Base-by-base conservation (phyloP, 2,888 invertebrate species). In the Ptilodon capucinus region DNA sequence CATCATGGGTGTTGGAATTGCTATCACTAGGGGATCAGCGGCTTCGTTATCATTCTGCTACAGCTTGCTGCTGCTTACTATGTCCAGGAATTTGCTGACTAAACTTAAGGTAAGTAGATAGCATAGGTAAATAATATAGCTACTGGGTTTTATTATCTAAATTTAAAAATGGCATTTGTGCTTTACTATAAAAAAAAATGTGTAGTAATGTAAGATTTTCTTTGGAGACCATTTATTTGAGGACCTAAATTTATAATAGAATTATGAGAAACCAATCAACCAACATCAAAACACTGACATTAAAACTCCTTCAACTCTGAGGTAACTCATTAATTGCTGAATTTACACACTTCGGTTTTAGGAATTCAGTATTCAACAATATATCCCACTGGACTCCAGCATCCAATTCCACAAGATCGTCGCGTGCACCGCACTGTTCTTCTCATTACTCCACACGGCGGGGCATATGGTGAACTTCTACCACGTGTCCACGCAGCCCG, bases 391-490 rank as follows among this genome's bases (percentile, higher is more conserved):
- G 17, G 98, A 99, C 80, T 96, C 98, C 0, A 97, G 98, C 72
- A 98, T 99, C 45, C 98, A 97, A 74, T 99, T 99, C 81, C 99
- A 99, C 84, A 98, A 98, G 88, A 98, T 99, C 45, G 97, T 97
- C 0, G 99, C 98, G 0, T 96, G 97, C 66, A 98, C 98, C 0
- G 98, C 97, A 0, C 88, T 98, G 0, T 97, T 98, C 86, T 98
- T 98, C 86, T 97, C 98, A 0, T 89, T 98, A 0, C 91, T 98
- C 0, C 98, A 99, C 76, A 97, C 98, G 0, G 95, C 97, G 2
- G 98, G 98, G 0, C 99, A 99, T 73, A 95, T 98, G 78, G 97
- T 99, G 25, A 99, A 99, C 86, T 99, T 99, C 85, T 99, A 99
- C 81, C 98, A 99, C 75, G 97, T 99, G 0, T 98, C 98, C 4